Evolutionary conservation across 2,113 vertebrate species (phyloP).

Genomic region (Canis aureus): DNA sequence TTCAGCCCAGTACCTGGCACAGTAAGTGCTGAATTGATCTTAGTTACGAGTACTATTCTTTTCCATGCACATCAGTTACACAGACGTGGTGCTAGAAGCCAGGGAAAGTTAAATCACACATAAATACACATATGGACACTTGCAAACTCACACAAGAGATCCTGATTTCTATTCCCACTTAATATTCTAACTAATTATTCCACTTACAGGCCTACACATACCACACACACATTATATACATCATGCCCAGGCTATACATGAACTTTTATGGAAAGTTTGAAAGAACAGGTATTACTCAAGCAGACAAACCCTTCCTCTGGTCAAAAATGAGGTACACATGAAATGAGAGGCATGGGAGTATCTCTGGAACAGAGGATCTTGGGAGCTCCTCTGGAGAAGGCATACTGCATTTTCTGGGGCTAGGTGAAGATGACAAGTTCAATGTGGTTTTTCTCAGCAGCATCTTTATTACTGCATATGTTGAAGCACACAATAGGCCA

Average conservation of each 20-base stretch:
- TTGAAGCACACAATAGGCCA: constrained; percentile 4
- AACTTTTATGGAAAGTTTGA: neutral
- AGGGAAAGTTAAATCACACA: constrained; percentile 63
- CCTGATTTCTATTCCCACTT: constrained; percentile 27
- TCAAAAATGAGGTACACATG: constrained; percentile 16
- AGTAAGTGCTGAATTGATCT: neutral
- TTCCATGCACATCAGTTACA: neutral
- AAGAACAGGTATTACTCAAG: constrained; percentile 29
- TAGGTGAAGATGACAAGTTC: constrained; percentile 49
- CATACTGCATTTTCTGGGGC: neutral
- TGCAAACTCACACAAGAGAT: constrained; percentile 41
- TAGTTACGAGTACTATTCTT: neutral
- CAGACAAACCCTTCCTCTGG: neutral
- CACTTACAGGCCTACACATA: neutral
- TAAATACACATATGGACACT: neutral
- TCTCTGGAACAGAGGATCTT: neutral
- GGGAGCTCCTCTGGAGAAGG: neutral
- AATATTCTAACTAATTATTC: constrained; percentile 51
- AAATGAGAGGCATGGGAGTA: constrained; percentile 32
- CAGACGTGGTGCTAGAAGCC: neutral
- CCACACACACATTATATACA: constrained; percentile 24
- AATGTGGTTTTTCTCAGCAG: constrained; percentile 54
- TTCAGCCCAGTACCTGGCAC: neutral
- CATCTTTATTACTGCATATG: constrained; percentile 63
- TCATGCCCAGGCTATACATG: neutral